phyloP scores from a whole-genome alignment of 2,113 vertebrate genomes.

The Pedetes capensis region DNA sequence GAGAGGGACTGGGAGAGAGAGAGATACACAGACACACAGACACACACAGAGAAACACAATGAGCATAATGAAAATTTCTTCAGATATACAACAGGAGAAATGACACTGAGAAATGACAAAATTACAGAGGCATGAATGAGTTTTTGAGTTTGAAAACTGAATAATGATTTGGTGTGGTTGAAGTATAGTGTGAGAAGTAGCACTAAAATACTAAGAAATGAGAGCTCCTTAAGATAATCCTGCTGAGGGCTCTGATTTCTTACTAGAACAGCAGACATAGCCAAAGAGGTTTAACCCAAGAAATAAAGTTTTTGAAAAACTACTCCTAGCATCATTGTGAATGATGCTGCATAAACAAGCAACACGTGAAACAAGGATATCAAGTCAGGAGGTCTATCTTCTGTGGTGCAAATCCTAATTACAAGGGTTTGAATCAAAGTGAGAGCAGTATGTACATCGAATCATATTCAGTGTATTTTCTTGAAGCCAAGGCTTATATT shows the following conservation, averaged over 20 bases:
- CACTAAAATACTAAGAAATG: background rate
- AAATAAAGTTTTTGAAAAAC: background rate
- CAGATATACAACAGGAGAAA: background rate
- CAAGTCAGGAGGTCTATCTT: background rate
- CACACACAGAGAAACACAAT: no score
- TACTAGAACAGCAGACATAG: background rate
- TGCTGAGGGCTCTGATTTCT: background rate
- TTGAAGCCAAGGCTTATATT: background rate
- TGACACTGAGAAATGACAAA: background rate
- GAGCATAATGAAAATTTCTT: background rate
- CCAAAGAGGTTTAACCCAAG: background rate
- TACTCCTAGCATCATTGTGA: background rate
- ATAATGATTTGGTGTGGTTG: background rate
- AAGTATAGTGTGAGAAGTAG: background rate
- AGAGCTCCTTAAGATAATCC: background rate
- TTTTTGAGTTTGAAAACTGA: background rate
- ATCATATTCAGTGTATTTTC: background rate
- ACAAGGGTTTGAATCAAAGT: no score
- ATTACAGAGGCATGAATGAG: background rate
- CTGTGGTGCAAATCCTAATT: background rate
- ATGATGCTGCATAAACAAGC: background rate
- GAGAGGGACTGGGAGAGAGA: background rate
- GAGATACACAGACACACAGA: no score
- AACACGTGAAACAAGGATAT: background rate
- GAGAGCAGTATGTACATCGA: background rate